phyloP scores from a whole-genome alignment of 1,140 invertebrate genomes.

The Alviniconcha marisindica region DNA sequence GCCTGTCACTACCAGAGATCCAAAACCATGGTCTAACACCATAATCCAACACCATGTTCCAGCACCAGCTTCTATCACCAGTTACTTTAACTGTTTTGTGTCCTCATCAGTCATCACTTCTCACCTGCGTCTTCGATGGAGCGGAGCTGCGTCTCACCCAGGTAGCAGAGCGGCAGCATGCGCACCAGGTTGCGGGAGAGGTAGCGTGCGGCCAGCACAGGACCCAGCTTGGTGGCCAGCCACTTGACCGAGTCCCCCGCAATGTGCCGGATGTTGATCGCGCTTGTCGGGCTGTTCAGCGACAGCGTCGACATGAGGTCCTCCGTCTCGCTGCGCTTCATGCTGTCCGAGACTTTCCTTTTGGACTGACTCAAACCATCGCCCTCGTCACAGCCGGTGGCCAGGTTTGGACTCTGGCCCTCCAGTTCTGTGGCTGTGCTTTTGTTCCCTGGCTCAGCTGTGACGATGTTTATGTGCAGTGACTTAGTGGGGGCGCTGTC shows the following conservation, averaged over 20 bases:
- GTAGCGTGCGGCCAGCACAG: slow-evolving; percentile 93
- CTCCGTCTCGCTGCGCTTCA: slow-evolving; percentile 74
- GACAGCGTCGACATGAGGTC: slow-evolving; percentile 67
- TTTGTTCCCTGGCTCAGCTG: neutral
- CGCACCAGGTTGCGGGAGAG: slow-evolving; percentile 93
- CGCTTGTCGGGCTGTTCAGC: slow-evolving; percentile 53
- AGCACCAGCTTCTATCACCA: too few species aligned
- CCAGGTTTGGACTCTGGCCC: neutral
- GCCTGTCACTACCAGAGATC: too few species aligned
- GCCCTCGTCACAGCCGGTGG: neutral
- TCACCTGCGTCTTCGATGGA: slow-evolving; percentile 31
- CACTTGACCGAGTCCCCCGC: slow-evolving; percentile 93
- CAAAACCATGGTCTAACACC: too few species aligned
- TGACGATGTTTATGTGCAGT: neutral
- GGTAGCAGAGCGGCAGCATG: slow-evolving; percentile 95
- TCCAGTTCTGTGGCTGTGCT: neutral
- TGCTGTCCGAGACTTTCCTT: slow-evolving; percentile 41
- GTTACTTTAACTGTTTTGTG: too few species aligned
- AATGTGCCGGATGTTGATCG: slow-evolving; percentile 87
- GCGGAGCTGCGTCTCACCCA: slow-evolving; percentile 87
- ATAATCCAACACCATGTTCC: too few species aligned
- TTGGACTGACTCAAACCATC: neutral
- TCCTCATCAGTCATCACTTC: neutral
- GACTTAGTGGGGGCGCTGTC: neutral
- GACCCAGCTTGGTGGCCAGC: slow-evolving; percentile 95